These are phyloP conservation scores for Actinia tenebrosa DNA, from an alignment of 64 coral and sea anemone genomes.

Conservation along the genomic window DNA sequence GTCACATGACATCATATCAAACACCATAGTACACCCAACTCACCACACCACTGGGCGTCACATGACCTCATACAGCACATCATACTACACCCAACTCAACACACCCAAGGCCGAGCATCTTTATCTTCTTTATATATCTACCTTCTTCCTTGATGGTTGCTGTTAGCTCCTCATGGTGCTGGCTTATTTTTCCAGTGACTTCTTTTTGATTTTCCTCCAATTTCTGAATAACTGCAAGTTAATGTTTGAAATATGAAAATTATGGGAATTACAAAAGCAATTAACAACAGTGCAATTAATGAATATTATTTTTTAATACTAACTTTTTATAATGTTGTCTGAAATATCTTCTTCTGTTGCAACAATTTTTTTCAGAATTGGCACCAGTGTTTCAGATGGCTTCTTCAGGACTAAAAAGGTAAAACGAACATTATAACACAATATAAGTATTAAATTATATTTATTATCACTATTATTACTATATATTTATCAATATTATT, in stretches of 20 bases:
- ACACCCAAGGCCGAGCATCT: neutral
- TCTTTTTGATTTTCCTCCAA: neutral
- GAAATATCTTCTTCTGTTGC: neutral
- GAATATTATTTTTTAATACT: neutral
- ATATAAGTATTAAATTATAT: too few relatives aligned
- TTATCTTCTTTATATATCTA: neutral
- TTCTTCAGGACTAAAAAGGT: neutral
- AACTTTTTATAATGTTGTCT: neutral
- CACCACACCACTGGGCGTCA: too few relatives aligned
- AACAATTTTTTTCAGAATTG: neutral
- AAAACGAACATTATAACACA: too few relatives aligned
- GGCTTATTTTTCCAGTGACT: neutral
- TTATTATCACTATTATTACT: too few relatives aligned
- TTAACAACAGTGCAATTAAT: neutral
- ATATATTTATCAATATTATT: too few relatives aligned
- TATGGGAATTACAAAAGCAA: neutral
- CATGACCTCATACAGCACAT: too few relatives aligned
- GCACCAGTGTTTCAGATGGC: neutral
- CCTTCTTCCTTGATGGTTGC: neutral
- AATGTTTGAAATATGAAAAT: neutral
- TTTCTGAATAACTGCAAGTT: neutral
- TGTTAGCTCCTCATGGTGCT: neutral
- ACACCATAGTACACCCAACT: too few relatives aligned
- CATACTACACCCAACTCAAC: too few relatives aligned
- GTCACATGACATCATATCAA: neutral